These are phyloP conservation scores for Botia kubotai DNA, from an alignment of 2,797 vertebrate species.

Conservation along the genomic window DNA sequence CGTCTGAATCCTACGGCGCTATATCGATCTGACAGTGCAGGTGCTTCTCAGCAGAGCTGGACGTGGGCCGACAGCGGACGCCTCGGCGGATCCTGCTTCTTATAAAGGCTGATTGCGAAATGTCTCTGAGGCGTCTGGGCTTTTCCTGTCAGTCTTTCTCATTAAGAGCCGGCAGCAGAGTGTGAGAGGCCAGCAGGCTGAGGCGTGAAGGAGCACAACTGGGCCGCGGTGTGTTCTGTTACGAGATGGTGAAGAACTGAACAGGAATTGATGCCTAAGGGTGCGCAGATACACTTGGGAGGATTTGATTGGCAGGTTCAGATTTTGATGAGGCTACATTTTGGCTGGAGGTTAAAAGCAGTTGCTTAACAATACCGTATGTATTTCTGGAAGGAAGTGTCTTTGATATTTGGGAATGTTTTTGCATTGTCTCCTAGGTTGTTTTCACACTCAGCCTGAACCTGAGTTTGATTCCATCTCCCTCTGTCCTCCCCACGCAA, in stretches of 20 bases:
- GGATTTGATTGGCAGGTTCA: constrained; percentile 25
- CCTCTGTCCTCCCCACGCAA: not conserved
- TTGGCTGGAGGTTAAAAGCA: constrained; percentile 15
- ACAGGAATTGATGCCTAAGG: constrained; percentile 19
- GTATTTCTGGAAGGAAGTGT: not conserved
- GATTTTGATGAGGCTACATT: constrained; percentile 26
- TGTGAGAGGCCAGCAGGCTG: constrained; percentile 39
- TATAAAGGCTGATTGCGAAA: constrained; percentile 44
- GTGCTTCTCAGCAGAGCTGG: constrained; percentile 35
- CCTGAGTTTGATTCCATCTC: not conserved
- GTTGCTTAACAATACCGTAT: constrained; percentile 5
- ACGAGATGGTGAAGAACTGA: constrained; percentile 10
- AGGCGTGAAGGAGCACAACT: constrained; percentile 26
- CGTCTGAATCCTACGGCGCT: constrained; percentile 53
- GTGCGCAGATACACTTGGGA: not conserved
- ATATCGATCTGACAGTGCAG: constrained; percentile 55
- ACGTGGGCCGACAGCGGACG: constrained; percentile 48
- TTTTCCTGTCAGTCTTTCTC: constrained; percentile 57
- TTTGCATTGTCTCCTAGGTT: not conserved
- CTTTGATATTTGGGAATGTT: not conserved
- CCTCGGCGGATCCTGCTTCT: constrained; percentile 43
- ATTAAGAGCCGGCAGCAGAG: constrained; percentile 45
- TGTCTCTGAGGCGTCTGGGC: constrained; percentile 47
- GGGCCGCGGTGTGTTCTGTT: constrained; percentile 12
- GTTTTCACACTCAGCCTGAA: not conserved